Evolutionary conservation across 2,797 vertebrate genomes (phyloP).

Genomic region (Rhinophrynus dorsalis): DNA sequence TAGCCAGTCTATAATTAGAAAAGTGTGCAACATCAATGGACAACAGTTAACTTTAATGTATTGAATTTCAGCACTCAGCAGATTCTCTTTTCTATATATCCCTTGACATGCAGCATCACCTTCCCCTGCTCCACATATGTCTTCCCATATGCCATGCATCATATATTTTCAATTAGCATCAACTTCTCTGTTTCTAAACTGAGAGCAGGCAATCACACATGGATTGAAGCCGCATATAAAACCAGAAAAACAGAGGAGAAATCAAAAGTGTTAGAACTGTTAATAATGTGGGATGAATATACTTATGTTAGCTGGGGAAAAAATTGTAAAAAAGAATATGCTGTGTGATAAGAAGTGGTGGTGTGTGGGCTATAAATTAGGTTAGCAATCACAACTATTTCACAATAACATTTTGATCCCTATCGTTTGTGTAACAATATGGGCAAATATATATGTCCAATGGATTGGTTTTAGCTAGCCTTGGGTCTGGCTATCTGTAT

Average conservation of each 20-base stretch:
- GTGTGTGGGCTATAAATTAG: too few species aligned
- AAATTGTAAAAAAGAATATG: too few species aligned
- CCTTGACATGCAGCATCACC: conserved; percentile 16
- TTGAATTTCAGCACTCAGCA: background rate
- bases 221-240: background rate
- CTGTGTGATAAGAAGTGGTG: too few species aligned
- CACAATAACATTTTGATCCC: too few species aligned
- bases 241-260: background rate
- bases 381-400: too few species aligned
- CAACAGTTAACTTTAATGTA: background rate
- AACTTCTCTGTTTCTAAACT: conserved; percentile 1
- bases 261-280: background rate
- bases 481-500: too few species aligned
- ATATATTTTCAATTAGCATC: conserved; percentile 45
- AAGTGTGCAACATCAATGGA: too few species aligned
- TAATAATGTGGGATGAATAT: background rate
- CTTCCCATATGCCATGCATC: conserved; percentile 41
- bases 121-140: conserved; percentile 29
- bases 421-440: too few species aligned
- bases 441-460: too few species aligned
- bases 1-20: too few species aligned
- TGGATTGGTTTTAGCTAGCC: too few species aligned
- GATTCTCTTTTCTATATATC: background rate
- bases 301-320: background rate
- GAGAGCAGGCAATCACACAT: background rate